phyloP scores from a whole-genome alignment of 1,140 invertebrate species.

The Nephila pilipes region DNA sequence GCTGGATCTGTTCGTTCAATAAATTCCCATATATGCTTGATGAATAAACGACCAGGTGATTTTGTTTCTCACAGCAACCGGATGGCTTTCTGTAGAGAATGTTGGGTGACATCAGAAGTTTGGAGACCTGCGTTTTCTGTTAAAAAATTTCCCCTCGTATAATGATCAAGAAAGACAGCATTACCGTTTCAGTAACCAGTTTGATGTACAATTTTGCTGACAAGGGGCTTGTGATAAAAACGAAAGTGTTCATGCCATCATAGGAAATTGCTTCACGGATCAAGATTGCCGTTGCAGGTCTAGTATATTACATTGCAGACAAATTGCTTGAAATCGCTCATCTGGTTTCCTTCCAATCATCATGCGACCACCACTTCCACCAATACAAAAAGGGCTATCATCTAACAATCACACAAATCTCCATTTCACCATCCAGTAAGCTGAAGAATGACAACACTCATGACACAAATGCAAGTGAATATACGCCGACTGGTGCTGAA shows the following conservation, averaged over 20 bases:
- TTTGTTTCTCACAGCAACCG: not conserved
- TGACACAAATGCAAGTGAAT: not conserved
- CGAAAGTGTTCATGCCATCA: not conserved
- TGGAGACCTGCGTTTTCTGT: slow-evolving; percentile 38
- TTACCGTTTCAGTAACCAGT: not conserved
- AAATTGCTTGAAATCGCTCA: not conserved
- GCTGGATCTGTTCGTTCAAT: not conserved
- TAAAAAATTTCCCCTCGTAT: slow-evolving; percentile 8
- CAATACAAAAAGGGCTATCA: not conserved
- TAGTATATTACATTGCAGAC: not conserved
- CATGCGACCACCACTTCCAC: not conserved
- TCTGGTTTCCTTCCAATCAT: not conserved
- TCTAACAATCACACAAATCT: not conserved
- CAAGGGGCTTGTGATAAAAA: not conserved
- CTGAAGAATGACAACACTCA: not conserved
- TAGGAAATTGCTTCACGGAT: not conserved
- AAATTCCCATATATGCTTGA: not conserved
- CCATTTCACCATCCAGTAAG: not conserved
- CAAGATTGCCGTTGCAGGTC: not conserved
- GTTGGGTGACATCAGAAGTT: slow-evolving; percentile 25
- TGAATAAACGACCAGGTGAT: too few relatives aligned
- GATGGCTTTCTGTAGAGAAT: not conserved
- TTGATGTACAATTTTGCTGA: not conserved
- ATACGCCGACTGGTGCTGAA: not conserved
- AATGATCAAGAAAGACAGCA: not conserved